Conservation (phyloP, 2,888 invertebrate species). For the Stramonita haemastoma region DNA sequence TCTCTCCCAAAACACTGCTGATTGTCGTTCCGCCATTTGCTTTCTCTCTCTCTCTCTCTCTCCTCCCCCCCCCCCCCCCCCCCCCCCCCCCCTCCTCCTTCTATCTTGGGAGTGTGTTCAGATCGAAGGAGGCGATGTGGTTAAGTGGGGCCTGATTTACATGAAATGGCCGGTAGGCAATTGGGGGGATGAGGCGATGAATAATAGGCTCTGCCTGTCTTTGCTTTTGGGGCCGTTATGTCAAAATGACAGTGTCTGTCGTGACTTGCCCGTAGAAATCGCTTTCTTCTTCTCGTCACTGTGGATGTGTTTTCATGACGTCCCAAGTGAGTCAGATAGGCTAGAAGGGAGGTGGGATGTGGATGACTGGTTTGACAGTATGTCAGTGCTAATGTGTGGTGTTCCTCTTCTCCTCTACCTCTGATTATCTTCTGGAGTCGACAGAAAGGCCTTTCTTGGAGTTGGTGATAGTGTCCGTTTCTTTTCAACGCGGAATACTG, state of each 20-base stretch:
- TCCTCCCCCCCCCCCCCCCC: neutral
- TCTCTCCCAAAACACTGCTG: neutral
- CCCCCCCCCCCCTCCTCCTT: neutral
- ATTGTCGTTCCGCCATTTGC: constrained; percentile 2
- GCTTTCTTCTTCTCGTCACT: neutral
- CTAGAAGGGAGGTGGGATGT: too few species aligned
- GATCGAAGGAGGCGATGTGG: constrained; percentile 2
- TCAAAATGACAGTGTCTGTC: neutral
- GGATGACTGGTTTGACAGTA: too few species aligned
- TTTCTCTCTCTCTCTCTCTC: neutral
- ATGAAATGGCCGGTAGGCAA: constrained; percentile 1
- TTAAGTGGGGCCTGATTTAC: constrained; percentile 21
- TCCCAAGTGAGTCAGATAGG: too few species aligned
- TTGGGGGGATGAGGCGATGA: neutral
- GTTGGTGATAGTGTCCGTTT: too few species aligned
- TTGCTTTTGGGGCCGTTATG: neutral
- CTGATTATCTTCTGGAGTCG: too few species aligned
- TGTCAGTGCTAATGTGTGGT: too few species aligned
- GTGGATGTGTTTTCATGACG: neutral
- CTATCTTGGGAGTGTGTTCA: neutral
- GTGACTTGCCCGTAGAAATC: neutral
- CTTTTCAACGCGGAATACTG: too few species aligned
- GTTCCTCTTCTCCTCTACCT: too few species aligned
- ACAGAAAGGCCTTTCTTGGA: too few species aligned
- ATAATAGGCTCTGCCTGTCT: neutral